Conservation (phyloP, 2,888 invertebrate genomes). For the Acrobasis consociella region DNA sequence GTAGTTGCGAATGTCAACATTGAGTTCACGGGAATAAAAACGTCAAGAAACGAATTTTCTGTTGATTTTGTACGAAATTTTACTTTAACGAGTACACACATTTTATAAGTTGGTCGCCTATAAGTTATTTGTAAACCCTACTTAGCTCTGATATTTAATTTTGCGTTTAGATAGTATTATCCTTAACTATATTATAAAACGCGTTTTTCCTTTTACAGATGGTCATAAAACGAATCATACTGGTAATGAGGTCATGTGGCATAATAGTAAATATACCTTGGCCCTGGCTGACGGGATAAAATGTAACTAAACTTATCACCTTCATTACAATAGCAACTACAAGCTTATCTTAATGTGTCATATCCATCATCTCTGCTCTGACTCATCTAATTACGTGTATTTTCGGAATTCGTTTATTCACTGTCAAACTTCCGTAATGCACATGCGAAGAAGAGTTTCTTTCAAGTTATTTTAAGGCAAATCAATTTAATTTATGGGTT, state of each 20-base stretch:
- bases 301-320: neutral
- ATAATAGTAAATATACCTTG: constrained; percentile 5
- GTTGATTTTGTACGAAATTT: too few relatives aligned
- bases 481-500: neutral
- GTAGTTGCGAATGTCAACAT: too few relatives aligned
- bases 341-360: constrained; percentile 13
- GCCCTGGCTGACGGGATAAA: constrained; percentile 1
- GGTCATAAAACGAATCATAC: neutral
- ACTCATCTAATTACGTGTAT: constrained; percentile 13
- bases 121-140: too few relatives aligned
- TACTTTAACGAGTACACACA: too few relatives aligned
- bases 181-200: neutral
- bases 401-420: constrained; percentile 6
- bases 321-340: neutral
- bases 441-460: neutral
- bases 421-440: constrained; percentile 10
- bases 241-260: neutral
- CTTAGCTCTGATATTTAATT: too few relatives aligned
- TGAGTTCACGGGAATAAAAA: too few relatives aligned
- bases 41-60: too few relatives aligned
- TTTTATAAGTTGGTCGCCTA: too few relatives aligned
- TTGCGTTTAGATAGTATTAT: too few relatives aligned
- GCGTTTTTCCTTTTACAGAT: neutral
- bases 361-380: constrained; percentile 6
- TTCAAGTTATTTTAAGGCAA: neutral